A percentile compares a stretch with the other conserved stretches of the same genome.
Conservation (phyloP, 2,797 vertebrate genomes). For the Lophura swinhoii region DNA sequence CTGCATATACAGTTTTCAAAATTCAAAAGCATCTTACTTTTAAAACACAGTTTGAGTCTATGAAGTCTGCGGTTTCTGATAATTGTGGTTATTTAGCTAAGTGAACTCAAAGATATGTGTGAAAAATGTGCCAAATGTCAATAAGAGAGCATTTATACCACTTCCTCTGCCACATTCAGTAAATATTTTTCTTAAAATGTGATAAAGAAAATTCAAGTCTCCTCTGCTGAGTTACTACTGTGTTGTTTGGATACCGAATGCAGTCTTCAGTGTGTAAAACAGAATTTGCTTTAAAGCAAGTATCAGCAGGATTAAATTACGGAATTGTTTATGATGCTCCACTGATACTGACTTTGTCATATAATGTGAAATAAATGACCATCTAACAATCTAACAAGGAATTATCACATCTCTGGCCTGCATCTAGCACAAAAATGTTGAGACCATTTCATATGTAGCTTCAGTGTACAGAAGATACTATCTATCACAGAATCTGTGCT, state of each 20-base stretch:
- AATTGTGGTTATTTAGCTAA: slow-evolving; percentile 35
- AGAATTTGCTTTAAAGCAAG: slow-evolving; percentile 39
- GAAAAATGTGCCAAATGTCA: slow-evolving; percentile 23
- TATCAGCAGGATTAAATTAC: slow-evolving; percentile 28
- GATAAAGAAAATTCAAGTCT: slow-evolving; percentile 43
- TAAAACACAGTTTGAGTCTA: neutral
- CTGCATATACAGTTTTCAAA: neutral
- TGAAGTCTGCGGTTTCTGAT: neutral
- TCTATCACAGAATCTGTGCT: neutral
- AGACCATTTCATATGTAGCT: neutral
- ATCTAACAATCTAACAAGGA: neutral
- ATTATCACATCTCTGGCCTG: neutral
- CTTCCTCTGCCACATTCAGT: neutral
- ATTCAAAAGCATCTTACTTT: neutral
- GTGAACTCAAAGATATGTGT: neutral
- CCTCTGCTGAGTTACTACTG: slow-evolving; percentile 20
- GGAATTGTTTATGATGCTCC: slow-evolving; percentile 14
- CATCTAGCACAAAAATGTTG: neutral
- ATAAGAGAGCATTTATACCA: neutral
- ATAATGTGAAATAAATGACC: slow-evolving; percentile 19
- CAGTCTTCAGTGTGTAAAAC: slow-evolving; percentile 35
- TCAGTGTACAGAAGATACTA: neutral
- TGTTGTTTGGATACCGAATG: neutral
- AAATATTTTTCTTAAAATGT: slow-evolving; percentile 45
- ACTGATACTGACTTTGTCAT: neutral